Evolutionary conservation across 2,797 vertebrate species (phyloP).

Genomic region (Crenichthys baileyi): DNA sequence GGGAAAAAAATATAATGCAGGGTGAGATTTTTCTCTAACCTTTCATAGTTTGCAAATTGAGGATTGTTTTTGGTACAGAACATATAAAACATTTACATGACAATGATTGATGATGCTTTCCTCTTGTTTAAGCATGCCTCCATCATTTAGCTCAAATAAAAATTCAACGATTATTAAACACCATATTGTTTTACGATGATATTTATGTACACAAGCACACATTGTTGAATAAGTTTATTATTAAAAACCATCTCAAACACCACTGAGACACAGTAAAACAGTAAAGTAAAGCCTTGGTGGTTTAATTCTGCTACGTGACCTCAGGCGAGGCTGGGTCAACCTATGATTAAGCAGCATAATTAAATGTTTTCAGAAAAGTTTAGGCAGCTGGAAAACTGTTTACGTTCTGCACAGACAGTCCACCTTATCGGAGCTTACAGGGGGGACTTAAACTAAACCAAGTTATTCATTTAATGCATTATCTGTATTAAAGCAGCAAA

Average conservation of each 20-base stretch:
- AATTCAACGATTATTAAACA: not conserved
- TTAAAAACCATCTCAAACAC: not conserved
- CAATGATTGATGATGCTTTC: too few relatives aligned
- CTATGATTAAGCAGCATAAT: not conserved
- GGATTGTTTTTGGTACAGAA: too few relatives aligned
- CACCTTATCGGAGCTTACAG: slow-evolving; percentile 7
- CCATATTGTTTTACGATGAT: not conserved
- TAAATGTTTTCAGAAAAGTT: slow-evolving; percentile 6
- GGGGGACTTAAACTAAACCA: not conserved
- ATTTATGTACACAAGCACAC: not conserved
- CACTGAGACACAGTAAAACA: not conserved
- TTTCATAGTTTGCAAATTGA: too few relatives aligned
- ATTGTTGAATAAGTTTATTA: not conserved
- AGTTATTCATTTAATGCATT: slow-evolving; percentile 18
- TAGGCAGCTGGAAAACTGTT: not conserved
- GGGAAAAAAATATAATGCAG: too few relatives aligned
- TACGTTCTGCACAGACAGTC: not conserved
- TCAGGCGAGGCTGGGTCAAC: not conserved
- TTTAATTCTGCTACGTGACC: not conserved
- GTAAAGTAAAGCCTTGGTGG: not conserved
- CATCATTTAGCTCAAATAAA: not conserved
- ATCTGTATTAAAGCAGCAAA: slow-evolving; percentile 10
- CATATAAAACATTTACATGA: too few relatives aligned
- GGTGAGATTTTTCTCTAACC: too few relatives aligned
- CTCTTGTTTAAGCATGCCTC: too few relatives aligned